Evolutionary conservation across 2,888 invertebrate genomes (phyloP).

Genomic region (Rotaria sp.): DNA sequence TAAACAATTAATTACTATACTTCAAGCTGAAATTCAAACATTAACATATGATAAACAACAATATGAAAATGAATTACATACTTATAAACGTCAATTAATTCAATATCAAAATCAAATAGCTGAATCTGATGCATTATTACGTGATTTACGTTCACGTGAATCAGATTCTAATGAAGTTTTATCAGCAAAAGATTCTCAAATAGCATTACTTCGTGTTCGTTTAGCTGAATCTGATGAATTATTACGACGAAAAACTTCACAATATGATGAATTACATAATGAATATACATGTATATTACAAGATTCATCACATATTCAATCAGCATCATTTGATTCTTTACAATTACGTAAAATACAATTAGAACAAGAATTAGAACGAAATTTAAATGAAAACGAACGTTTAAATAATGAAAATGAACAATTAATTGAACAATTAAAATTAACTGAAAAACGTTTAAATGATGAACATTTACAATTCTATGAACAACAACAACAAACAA

Average conservation of each 20-base stretch:
- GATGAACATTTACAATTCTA: constrained; percentile 44
- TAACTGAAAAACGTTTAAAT: constrained; percentile 31
- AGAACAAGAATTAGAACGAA: not conserved
- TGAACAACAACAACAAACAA: constrained; percentile 52
- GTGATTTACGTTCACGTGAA: constrained; percentile 55
- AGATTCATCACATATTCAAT: constrained; percentile 48
- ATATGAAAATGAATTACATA: not conserved
- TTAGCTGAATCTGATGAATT: constrained; percentile 56
- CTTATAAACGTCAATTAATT: not conserved
- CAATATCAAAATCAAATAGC: constrained; percentile 44
- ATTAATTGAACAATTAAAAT: constrained; percentile 29
- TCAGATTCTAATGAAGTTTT: constrained; percentile 54
- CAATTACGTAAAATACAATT: not conserved
- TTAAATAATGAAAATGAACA: constrained; percentile 28
- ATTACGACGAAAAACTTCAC: constrained; percentile 45
- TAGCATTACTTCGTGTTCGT: constrained; percentile 55
- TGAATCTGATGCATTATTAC: constrained; percentile 51
- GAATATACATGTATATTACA: constrained; percentile 54
- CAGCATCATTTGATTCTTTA: not conserved
- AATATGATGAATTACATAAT: constrained; percentile 47
- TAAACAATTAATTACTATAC: not conserved
- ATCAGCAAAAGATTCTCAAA: constrained; percentile 57
- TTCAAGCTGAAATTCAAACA: not conserved
- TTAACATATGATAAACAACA: not conserved
- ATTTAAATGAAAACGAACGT: not conserved